phyloP scores from a whole-genome alignment of 2,888 invertebrate species.

The Candidula unifasciata region DNA sequence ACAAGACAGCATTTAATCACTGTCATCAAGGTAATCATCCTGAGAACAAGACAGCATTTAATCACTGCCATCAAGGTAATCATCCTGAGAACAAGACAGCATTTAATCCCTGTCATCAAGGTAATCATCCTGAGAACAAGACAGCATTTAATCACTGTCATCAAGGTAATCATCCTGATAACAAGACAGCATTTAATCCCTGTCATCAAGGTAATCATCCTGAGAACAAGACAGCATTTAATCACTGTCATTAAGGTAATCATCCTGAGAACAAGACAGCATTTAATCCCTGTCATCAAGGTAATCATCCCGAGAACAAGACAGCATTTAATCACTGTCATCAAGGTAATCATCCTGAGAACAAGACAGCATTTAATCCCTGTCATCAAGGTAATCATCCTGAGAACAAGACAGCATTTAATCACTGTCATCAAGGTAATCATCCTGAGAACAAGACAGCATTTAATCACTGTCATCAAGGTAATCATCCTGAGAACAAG shows the following conservation, averaged over 20 bases:
- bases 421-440: no score
- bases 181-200: background rate
- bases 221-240: conserved; percentile 59
- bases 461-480: conserved; percentile 83
- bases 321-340: no score
- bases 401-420: conserved; percentile 59
- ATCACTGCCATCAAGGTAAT: no score
- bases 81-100: background rate
- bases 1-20: background rate
- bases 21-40: no score
- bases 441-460: background rate
- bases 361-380: background rate
- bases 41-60: background rate
- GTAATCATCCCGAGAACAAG: conserved; percentile 84
- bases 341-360: no score
- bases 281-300: conserved; percentile 83
- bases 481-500: conserved; percentile 84
- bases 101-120: conserved; percentile 83
- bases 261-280: background rate
- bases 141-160: no score
- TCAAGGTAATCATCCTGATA: no score
- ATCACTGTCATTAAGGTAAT: no score
- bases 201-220: conserved; percentile 94
- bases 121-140: conserved; percentile 84
- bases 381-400: conserved; percentile 94